Conservation (phyloP, 2,113 vertebrate species). For the Nanger granti region DNA sequence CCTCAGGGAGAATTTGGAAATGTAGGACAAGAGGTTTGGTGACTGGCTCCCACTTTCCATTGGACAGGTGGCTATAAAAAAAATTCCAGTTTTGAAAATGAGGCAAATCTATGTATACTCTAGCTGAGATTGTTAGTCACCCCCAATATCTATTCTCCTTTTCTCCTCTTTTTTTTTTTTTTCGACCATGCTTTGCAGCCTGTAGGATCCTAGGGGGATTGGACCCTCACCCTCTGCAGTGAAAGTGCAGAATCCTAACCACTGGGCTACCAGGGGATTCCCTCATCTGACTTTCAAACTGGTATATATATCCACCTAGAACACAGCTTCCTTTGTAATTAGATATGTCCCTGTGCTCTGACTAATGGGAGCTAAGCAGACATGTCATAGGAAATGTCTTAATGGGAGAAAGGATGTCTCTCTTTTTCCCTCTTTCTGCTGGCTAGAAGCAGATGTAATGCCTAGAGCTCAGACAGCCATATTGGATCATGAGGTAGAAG, state of each 20-base stretch:
- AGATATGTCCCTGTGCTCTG: neutral
- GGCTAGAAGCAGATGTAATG: constrained; percentile 2
- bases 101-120: neutral
- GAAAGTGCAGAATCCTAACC: neutral
- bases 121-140: neutral
- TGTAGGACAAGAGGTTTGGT: neutral
- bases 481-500: neutral
- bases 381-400: neutral
- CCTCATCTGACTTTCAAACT: neutral
- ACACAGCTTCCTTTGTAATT: neutral
- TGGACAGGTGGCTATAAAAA: neutral
- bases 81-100: neutral
- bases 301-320: neutral
- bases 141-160: neutral
- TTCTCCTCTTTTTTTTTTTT: neutral
- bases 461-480: neutral
- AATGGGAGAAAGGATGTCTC: neutral
- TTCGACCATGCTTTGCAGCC: neutral
- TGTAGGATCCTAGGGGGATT: neutral
- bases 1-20: neutral
- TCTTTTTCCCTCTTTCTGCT: neutral
- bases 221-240: neutral
- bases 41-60: neutral
- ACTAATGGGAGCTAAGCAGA: neutral
- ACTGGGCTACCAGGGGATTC: neutral